Conservation (phyloP, 2,113 vertebrate species). For the Orycteropus afer region DNA sequence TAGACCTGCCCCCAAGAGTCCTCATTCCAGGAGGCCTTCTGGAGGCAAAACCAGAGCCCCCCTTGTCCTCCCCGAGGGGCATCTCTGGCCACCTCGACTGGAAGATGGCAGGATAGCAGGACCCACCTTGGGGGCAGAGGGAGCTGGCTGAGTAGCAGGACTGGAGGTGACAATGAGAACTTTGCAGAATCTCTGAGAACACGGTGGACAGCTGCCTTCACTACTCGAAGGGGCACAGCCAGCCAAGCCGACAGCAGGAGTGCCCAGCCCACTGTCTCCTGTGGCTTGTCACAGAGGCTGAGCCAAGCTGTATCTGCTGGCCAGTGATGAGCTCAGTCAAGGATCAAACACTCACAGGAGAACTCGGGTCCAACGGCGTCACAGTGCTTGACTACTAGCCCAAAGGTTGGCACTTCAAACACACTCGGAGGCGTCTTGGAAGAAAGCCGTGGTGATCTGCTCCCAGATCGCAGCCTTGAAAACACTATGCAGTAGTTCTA, state of each 20-base stretch:
- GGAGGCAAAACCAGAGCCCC: background rate
- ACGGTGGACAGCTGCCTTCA: background rate
- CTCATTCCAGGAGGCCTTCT: background rate
- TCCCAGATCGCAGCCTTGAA: background rate
- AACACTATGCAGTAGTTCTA: background rate
- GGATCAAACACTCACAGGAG: background rate
- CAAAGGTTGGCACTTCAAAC: background rate
- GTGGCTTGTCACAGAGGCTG: background rate
- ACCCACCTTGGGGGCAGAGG: rapidly evolving
- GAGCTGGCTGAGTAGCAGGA: background rate
- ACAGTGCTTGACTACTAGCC: background rate
- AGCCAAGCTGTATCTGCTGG: background rate
- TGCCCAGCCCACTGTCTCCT: background rate
- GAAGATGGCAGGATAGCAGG: background rate
- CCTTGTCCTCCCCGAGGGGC: background rate
- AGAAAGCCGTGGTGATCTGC: background rate
- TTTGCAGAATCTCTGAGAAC: background rate
- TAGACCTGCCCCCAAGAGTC: background rate
- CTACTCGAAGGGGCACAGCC: background rate
- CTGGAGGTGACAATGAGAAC: too few species aligned
- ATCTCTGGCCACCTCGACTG: background rate
- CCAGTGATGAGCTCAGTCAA: background rate
- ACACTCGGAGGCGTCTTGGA: background rate
- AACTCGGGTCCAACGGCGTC: background rate
- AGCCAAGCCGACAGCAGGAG: background rate